Base-by-base conservation (phyloP, 2,888 invertebrate species). In the Pseudanteris insignis region DNA sequence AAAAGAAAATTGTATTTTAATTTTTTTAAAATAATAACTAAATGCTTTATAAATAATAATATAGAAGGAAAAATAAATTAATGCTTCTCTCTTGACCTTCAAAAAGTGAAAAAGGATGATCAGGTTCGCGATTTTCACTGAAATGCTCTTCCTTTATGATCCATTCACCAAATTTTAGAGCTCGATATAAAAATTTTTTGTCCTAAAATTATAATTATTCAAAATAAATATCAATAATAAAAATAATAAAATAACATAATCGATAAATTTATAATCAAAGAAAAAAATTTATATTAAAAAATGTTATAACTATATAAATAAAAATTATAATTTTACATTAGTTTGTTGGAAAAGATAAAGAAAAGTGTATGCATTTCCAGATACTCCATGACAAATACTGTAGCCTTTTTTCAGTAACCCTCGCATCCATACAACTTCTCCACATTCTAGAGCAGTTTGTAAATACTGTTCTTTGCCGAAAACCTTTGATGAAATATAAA, bases 341-440 rank as follows among this genome's bases (percentile, higher is more conserved):
- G 92, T 94, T n/a, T 84, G 81, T 77, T 91, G 89, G 75, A 87
- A 94, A 15, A 94, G 79, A 66, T 86, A 84, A 43, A 95, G 81
- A 74, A 94, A 91, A 5, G 89, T 84, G 73, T 94, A 94, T 1
- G 89, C 92, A 81, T 95, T 95, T 51, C 94, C 95, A 63, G 92
- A 84, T 2, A 90, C 89, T 1, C 95, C 95, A 74, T 95, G 95
- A 73, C 94, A 95, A 11, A 95, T 80, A 57, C 94, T 91, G 76
- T 90, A 93, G 4, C 94, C 93, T 81, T 94, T 94, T 65, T 83
- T 85, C 28, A 91, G 81, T 12, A 95, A 77, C 2, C 95, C 95
- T 65, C 92, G 83, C 46, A 85, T 71, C 95, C 94, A 95, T 55
- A 92, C 84, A 7, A 90, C 85, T 41, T 93, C 89, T 2, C 88